Base-by-base conservation (phyloP, 2,888 invertebrate genomes). In the Drosophila nigricruria region DNA sequence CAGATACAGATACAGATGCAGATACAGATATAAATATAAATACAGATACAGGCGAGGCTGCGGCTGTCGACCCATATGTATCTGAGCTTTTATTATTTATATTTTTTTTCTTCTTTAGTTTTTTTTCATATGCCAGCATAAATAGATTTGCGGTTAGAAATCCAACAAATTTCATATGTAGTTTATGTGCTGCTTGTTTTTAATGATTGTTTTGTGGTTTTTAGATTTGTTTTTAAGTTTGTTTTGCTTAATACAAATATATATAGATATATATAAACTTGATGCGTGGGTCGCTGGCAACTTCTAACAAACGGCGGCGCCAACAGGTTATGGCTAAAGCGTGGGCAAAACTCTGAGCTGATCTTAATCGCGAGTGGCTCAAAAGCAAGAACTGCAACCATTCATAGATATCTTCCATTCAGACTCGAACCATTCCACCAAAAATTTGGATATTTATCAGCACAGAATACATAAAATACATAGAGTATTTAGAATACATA, bases 121-220 rank as follows among this genome's bases (percentile, higher is more conserved):
- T 84, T 89, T 90, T 89, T 88, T 30, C 85, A 80, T 87, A 89
- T 90, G 71, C 63, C 59, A 63, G 50, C 32, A 78, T 67, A 73
- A 70, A 54, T 14, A 61, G 64, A 54, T 83, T 85, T 82, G 77
- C 73, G 73, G 84, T 87, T 82, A 75, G 83, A 86, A 90, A 87
- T 63, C 64, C 23, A 69, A 75, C 61, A 70, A 74, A 81, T 69
- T 86, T 79, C 62, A 65, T 18, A 53, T 71, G 66, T 71, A 75
- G 70, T 73, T 69, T 70, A 70, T 69, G 40, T 47, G 65, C 49
- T 60, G 57, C 67, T 66, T 78, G 66, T 64, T 73, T 85, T 75
- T 32, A 82, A 82, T 67, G 82, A 70, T 67, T 73, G 77, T 79
- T 66, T 70, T 71, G 72, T 32, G 66, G 86, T 71, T 85, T 85